Evolutionary conservation across 2,113 vertebrate species (phyloP).

Genomic region (Malurus alboscapulatus): DNA sequence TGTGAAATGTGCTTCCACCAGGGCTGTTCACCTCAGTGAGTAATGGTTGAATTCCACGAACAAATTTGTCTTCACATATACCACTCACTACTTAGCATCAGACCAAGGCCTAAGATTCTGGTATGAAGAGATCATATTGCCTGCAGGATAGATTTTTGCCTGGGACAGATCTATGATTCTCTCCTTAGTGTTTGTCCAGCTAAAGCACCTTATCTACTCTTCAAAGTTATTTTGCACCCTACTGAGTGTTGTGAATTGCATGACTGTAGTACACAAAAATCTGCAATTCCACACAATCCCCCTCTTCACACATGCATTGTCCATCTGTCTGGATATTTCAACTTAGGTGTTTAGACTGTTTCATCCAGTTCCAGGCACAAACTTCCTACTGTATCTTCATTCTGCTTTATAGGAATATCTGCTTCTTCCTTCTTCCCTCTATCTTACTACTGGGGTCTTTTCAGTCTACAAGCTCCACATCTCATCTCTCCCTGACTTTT

Average conservation of each 20-base stretch:
- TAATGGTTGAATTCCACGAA: not conserved
- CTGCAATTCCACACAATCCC: accelerated
- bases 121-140: not conserved
- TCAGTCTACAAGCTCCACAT: not conserved
- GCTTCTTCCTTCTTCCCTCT: not conserved
- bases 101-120: not conserved
- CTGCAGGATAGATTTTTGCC: not conserved
- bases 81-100: not conserved
- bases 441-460: not conserved
- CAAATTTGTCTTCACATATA: not conserved
- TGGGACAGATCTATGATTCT: not conserved
- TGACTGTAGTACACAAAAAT: not conserved
- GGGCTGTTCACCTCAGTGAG: not conserved
- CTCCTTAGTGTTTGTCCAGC: not conserved
- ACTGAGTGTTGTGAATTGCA: not conserved
- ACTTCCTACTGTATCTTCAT: not conserved
- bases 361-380: not conserved
- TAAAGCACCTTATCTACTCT: not conserved
- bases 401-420: not conserved
- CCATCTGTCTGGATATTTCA: not conserved
- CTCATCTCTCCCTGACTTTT: not conserved
- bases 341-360: not conserved
- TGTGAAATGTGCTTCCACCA: not conserved
- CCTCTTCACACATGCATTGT: not conserved
- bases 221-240: not conserved